Evolutionary conservation across 2,888 invertebrate species (phyloP), one percentile per base, ranked within the genome.

Genomic region (Stegophylla sp.): DNA sequence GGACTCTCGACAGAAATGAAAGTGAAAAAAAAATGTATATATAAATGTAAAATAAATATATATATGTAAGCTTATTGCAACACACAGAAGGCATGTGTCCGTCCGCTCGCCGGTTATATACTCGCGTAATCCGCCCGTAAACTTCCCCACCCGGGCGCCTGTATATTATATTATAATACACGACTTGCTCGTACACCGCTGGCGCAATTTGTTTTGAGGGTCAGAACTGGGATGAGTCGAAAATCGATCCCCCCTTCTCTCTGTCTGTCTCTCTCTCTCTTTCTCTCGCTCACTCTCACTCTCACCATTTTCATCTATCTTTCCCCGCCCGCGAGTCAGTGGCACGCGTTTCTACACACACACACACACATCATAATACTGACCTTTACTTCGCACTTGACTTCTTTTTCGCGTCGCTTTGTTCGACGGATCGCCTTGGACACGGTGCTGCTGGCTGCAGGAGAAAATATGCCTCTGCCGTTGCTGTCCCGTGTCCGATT

Each of bases 11-110:
- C 71, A 79, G 71, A 79, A 79, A 79, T 79, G 79, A 79, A 79
- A 79, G 79, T 79, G 61, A 79, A 79, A 79, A 67, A 66, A 71
- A n/a, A n/a, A n/a, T n/a, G n/a, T n/a, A n/a, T n/a, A n/a, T n/a
- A n/a, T n/a, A n/a, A 79, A 71, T 61, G 69, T 75, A 51, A 63
- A 79, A 79, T 79, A 79, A 79, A 79, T 71, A 71, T 41, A 71
- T 71, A 61, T 71, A 71, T 41, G 63, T 71, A 61, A 51, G 48
- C 71, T 61, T 79, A 79, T 79, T 79, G 56, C 79, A 71, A 79
- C 79, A 79, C 79, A 79, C 20, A 79, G 71, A 26, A 79, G 79
- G 69, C 79, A 79, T 63, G 41, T 63, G 61, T 79, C 71, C 61
- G 79, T 20, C 41, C 61, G 71, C 13, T 71, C 61, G 69, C 61